Conservation (phyloP, 2,888 invertebrate species). For the Eupithecia exiguata region DNA sequence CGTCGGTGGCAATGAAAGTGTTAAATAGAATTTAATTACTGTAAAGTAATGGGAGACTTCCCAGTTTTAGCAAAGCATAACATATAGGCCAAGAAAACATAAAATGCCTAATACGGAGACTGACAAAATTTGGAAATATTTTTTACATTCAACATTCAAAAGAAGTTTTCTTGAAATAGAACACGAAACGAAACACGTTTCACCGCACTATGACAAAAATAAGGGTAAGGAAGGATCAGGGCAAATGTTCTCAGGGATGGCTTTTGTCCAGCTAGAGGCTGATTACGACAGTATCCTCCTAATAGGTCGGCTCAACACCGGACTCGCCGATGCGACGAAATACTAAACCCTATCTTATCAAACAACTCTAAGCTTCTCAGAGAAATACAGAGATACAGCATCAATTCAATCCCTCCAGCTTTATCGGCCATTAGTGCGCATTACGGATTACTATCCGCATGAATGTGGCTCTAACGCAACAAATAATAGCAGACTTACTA, state of each 20-base stretch:
- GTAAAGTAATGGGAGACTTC: background rate
- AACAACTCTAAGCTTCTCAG: slow-evolving; percentile 4
- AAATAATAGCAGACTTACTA: slow-evolving; percentile 39
- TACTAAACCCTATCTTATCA: background rate
- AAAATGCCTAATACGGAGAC: background rate
- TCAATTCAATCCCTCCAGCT: slow-evolving; percentile 25
- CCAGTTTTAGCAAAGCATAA: background rate
- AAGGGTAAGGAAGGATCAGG: background rate
- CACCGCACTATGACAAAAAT: background rate
- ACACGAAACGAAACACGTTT: background rate
- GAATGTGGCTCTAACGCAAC: slow-evolving; percentile 36
- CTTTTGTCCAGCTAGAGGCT: slow-evolving; percentile 1
- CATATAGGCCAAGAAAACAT: background rate
- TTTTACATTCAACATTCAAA: background rate
- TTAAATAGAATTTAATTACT: background rate
- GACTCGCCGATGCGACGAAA: background rate
- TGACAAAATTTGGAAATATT: background rate
- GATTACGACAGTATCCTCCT: slow-evolving; percentile 8
- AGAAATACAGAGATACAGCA: slow-evolving; percentile 17
- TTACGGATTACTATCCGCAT: slow-evolving; percentile 31
- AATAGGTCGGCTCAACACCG: slow-evolving; percentile 2
- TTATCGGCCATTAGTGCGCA: slow-evolving; percentile 36
- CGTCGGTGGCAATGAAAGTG: no score
- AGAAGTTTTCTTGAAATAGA: background rate
- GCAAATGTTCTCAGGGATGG: background rate